Base-by-base conservation (phyloP, 2,797 vertebrate species). In the Lepus townsendii region DNA sequence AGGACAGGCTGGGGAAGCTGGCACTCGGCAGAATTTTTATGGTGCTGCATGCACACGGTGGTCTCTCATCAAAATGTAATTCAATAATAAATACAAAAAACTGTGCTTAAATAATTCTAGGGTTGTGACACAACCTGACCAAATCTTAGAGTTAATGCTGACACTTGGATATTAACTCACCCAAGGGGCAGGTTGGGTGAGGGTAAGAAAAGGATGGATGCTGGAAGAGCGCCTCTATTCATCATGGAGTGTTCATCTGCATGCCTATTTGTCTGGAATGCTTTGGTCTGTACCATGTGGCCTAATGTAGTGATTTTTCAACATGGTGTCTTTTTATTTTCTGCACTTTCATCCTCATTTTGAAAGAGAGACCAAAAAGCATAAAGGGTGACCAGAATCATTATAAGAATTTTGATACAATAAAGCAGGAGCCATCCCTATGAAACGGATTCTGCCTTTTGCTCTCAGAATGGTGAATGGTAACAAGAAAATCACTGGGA, bases 71-170 rank as follows among this genome's bases (percentile, higher is more conserved):
- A 93, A 96, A 88, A 60, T 96, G 65, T 94, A 96, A 97, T 97
- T 98, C 88, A 68, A 94, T 95, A 96, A 83, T 93, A 97, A 97
- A 97, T 95, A 96, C 7, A 75, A 88, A 95, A 86, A 92, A 84
- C 10, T 63, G 20, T 83, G 35, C 96, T 98, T 96, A 95, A 96
- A 95, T 96, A 87, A 95, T 83, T 47, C n/a, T 91, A 77, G 54
- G 85, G 76, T 52, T 97, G 54, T 97, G 96, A 80, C 83, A 93
- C 16, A 91, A 76, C 54, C 95, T 90, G 72, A 79, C 0, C 0
- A 94, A 96, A 94, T 63, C 52, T 72, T 75, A 52, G 71, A 96
- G 47, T 78, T 93, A 91, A 86, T 96, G 20, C 54, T 95, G 93
- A 76, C 88, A 93, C 54, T 52, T 42, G 65, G 11, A 66, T 91